Conservation (phyloP, 2,888 invertebrate species). For the Halocaridina rubra region DNA sequence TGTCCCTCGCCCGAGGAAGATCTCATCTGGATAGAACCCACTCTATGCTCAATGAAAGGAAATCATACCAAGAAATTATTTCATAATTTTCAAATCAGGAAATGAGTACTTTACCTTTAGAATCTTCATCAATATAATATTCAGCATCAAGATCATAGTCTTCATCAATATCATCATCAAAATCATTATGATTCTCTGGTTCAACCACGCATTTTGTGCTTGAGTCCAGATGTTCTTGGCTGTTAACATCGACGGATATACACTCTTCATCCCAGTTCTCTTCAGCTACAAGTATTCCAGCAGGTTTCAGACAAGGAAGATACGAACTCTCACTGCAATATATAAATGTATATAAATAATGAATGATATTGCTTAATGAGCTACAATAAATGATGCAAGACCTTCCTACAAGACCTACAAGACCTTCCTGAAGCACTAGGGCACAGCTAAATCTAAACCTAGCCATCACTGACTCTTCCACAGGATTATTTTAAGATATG, state of each 20-base stretch:
- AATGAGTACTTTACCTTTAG: not conserved
- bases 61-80: not conserved
- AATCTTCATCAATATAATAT: conserved; percentile 24
- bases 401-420: no score
- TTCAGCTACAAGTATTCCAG: not conserved
- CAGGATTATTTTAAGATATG: no score
- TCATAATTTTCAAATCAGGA: not conserved
- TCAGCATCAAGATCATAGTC: conserved; percentile 36
- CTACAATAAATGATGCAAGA: no score
- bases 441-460: no score
- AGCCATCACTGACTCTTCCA: no score
- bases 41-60: not conserved
- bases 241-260: not conserved
- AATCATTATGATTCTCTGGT: not conserved
- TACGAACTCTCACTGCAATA: conserved; percentile 32
- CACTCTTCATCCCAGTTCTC: conserved; percentile 21
- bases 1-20: no score
- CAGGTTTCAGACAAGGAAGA: conserved; percentile 12
- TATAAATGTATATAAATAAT: no score
- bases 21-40: not conserved
- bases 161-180: conserved; percentile 15
- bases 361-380: no score
- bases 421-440: no score
- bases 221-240: not conserved
- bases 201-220: not conserved